phyloP scores from a whole-genome alignment of 37 sponge, comb jelly and placozoan species.

The Beroe ovata region DNA sequence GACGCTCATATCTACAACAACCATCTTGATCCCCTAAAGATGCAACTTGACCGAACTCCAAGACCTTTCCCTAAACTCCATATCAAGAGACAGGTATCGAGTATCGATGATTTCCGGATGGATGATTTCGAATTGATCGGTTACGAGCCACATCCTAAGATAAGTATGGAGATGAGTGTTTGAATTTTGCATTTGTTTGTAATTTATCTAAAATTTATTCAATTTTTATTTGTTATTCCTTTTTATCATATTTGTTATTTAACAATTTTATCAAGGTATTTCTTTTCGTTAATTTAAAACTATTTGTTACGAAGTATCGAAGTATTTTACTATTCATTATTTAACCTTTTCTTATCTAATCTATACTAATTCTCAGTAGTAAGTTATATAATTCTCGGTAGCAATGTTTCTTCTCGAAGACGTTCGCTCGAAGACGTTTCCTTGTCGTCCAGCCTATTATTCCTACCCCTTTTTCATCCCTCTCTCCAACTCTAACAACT shows the following conservation, averaged over 20 bases:
- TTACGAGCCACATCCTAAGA: slow-evolving; percentile 87
- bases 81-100: slow-evolving; percentile 75
- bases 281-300: no score
- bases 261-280: background rate
- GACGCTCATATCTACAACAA: slow-evolving; percentile 93
- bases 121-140: slow-evolving; percentile 80
- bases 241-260: background rate
- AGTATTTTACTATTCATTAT: no score
- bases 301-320: no score
- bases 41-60: slow-evolving; percentile 78
- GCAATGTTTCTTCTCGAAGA: no score
- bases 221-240: background rate
- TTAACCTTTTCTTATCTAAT: no score
- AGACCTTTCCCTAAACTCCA: slow-evolving; percentile 77
- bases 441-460: no score
- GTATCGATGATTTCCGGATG: slow-evolving; percentile 86
- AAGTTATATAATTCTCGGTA: no score
- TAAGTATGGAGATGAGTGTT: slow-evolving; percentile 94
- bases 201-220: background rate
- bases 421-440: no score
- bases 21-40: slow-evolving; percentile 85
- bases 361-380: no score
- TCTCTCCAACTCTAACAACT: no score
- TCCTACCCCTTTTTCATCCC: no score
- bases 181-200: slow-evolving; percentile 10